A percentile compares a stretch with the other conserved stretches of the same genome.
Evolutionary conservation across 2,888 invertebrate species (phyloP).

Genomic region (Leptogaster cylindrica): DNA sequence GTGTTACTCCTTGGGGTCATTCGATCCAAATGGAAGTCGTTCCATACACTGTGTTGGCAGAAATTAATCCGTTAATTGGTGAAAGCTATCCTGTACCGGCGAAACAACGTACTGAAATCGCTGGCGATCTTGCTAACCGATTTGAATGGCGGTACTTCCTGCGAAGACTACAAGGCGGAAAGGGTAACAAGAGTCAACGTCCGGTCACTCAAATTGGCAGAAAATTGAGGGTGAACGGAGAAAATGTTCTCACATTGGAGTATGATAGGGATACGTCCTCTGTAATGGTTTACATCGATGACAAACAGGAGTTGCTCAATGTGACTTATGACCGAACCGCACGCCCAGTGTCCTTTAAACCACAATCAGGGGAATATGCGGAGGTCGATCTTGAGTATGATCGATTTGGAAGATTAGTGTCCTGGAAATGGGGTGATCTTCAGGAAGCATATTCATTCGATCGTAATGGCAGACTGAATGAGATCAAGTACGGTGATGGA

Average conservation of each 20-base stretch:
- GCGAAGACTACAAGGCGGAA: slow-evolving; percentile 72
- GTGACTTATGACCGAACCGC: slow-evolving; percentile 87
- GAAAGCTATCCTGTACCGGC: slow-evolving; percentile 92
- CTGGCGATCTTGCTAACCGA: slow-evolving; percentile 87
- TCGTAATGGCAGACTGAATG: slow-evolving; percentile 84
- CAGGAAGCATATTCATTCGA: slow-evolving; percentile 91
- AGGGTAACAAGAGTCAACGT: slow-evolving; percentile 60
- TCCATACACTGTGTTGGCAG: slow-evolving; percentile 88
- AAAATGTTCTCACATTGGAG: slow-evolving; percentile 87
- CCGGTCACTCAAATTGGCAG: slow-evolving; percentile 83
- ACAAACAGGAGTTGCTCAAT: slow-evolving; percentile 82
- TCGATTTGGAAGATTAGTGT: slow-evolving; percentile 83
- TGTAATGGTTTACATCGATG: slow-evolving; percentile 86
- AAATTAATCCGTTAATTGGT: slow-evolving; percentile 84
- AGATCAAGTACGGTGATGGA: slow-evolving; percentile 89
- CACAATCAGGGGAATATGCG: slow-evolving; percentile 83
- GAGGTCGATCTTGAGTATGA: slow-evolving; percentile 93
- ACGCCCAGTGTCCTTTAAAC: slow-evolving; percentile 83
- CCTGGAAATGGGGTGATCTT: slow-evolving; percentile 92
- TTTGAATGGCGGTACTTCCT: slow-evolving; percentile 97
- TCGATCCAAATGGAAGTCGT: slow-evolving; percentile 87
- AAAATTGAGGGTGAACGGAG: slow-evolving; percentile 87
- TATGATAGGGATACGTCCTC: slow-evolving; percentile 88
- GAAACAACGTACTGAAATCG: slow-evolving; percentile 87
- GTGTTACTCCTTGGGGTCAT: slow-evolving; percentile 85